phyloP scores from a whole-genome alignment of 2,797 vertebrate genomes.

The Sebastes matsubarae region DNA sequence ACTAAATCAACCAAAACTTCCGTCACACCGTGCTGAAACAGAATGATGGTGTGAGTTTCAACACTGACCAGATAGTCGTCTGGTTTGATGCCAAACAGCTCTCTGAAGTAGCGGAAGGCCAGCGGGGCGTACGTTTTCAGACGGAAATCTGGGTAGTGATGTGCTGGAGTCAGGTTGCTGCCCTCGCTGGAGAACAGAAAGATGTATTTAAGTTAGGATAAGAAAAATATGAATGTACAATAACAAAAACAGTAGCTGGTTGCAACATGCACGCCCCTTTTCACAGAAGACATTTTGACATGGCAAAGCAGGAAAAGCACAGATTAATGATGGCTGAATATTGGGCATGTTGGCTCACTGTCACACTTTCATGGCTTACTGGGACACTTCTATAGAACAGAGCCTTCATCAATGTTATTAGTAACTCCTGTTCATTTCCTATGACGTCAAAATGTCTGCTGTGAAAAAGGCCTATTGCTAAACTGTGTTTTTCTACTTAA shows the following conservation, averaged over 20 bases:
- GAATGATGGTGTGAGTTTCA: neutral
- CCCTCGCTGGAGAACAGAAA: slow-evolving; percentile 84
- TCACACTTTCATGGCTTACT: neutral
- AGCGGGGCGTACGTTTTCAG: slow-evolving; percentile 95
- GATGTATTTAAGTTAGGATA: neutral
- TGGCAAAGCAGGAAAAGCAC: neutral
- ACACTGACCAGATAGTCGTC: slow-evolving; percentile 95
- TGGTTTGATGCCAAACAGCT: slow-evolving; percentile 96
- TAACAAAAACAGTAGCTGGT: neutral
- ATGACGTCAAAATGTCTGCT: neutral
- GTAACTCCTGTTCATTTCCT: neutral
- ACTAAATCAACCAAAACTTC: neutral
- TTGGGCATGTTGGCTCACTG: neutral
- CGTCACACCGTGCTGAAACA: neutral
- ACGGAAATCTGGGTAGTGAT: slow-evolving; percentile 95
- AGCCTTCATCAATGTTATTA: neutral
- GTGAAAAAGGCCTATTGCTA: neutral
- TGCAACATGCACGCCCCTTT: neutral
- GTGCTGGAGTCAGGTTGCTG: slow-evolving; percentile 94
- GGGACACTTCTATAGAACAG: neutral
- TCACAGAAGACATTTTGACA: neutral
- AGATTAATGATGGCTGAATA: neutral
- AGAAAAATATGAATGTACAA: neutral
- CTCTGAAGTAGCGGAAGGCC: slow-evolving; percentile 97
- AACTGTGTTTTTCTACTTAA: neutral